Conservation (phyloP, 2,797 vertebrate species). For the Sebastes jordani region DNA sequence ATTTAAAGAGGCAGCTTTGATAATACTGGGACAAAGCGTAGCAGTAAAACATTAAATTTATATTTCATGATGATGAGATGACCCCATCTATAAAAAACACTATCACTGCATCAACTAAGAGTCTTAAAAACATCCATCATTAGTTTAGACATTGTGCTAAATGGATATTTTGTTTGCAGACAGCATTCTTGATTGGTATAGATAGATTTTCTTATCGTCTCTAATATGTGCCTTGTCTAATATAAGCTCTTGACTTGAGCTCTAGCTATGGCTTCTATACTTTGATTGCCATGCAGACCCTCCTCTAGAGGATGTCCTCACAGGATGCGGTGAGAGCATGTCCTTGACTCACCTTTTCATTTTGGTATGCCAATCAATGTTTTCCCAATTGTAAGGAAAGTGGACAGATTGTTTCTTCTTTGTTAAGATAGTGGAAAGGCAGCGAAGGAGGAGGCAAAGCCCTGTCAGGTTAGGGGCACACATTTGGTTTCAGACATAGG, state of each 20-base stretch:
- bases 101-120: neutral
- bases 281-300: conserved; percentile 17
- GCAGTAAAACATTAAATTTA: neutral
- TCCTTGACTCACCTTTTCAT: conserved; percentile 38
- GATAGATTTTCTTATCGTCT: neutral
- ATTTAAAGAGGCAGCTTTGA: conserved; percentile 2
- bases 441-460: neutral
- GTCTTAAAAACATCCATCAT: neutral
- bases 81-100: neutral
- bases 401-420: conserved; percentile 2
- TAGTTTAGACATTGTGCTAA: neutral
- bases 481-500: neutral
- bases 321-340: conserved; percentile 4
- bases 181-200: neutral
- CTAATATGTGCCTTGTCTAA: neutral
- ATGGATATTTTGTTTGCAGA: neutral
- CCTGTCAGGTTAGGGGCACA: neutral
- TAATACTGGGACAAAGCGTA: neutral
- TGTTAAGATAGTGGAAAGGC: neutral
- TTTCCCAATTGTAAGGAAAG: conserved; percentile 6
- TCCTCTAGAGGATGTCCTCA: neutral
- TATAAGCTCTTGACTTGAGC: neutral
- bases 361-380: conserved; percentile 23
- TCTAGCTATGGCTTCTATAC: neutral
- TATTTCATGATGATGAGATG: neutral